phyloP scores from a whole-genome alignment of 2,797 vertebrate species.

The Fistularia commersonii region DNA sequence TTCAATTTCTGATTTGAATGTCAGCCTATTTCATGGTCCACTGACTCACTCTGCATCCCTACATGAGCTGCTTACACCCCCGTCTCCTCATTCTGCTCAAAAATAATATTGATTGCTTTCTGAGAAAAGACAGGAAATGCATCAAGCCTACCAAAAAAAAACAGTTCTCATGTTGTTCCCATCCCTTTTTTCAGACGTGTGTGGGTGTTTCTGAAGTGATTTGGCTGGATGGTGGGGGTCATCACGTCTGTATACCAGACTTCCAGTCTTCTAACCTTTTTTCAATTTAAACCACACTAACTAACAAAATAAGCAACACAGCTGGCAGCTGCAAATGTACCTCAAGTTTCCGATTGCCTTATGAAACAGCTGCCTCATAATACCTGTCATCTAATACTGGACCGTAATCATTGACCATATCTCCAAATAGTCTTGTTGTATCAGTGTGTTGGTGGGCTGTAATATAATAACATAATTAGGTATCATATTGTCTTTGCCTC shows the following conservation, averaged over 20 bases:
- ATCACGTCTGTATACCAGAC: not conserved
- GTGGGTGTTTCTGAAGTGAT: conserved; percentile 19
- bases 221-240: not conserved
- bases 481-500: conserved; percentile 15
- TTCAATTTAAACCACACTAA: conserved; percentile 14
- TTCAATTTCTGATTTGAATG: conserved; percentile 6
- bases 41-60: conserved; percentile 9
- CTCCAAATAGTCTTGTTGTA: conserved; percentile 16
- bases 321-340: conserved; percentile 11
- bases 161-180: not conserved
- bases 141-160: conserved; percentile 16
- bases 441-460: conserved; percentile 30
- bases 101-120: conserved; percentile 33
- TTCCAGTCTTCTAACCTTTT: not conserved
- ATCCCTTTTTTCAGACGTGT: conserved; percentile 17
- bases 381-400: conserved; percentile 27
- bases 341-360: not conserved
- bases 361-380: conserved; percentile 6
- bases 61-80: not conserved
- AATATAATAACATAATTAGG: conserved; percentile 43
- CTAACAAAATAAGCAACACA: conserved; percentile 27
- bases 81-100: conserved; percentile 4
- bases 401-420: conserved; percentile 18
- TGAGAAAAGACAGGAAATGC: conserved; percentile 21
- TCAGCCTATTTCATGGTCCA: conserved; percentile 3